Base-by-base conservation (phyloP, 2,797 vertebrate species). In the Mormyrops boulengeri region DNA sequence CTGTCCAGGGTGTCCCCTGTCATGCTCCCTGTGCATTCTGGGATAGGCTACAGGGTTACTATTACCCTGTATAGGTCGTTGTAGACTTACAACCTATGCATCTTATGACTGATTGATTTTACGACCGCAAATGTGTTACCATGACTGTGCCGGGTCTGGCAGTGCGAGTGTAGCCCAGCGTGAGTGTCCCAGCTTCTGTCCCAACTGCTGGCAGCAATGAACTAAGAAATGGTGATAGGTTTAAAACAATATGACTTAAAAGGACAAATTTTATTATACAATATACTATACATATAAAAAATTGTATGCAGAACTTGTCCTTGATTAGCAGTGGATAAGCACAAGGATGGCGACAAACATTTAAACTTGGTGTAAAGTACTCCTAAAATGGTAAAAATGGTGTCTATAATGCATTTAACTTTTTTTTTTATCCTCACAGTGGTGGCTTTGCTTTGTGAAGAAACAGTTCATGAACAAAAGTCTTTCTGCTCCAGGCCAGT, bases 401-500 rank as follows among this genome's bases (percentile, higher is more conserved):
- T 73, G 60, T 73, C 44, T 69, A 53, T 60, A 9, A 55, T 53
- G 50, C 49, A 26, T 41, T 49, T 66, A 87, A 44, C 8, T 77
- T 0, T 30, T 0, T 30, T 92, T 91, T 89, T 87, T 90, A 91
- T 73, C 89, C 66, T 94, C 92, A 19, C 94, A 99, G 98, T 99
- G 99, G 99, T 99, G 99, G 99, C 96, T 97, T 92, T 99, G 99
- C 94, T 99, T 99, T 92, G 98, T 98, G 95, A 99, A 99, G 96
- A 98, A 94, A 93, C 99, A 99, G 94, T 99, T 99, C 96, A 99
- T 99, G 98, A 99, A 99, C 96, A 99, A 99, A 95, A 99, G 98
- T 89, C 97, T 99, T 80, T 99, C 98, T 8, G 98, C 97, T 85
- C 99, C 99, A 12, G 98, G 98, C 60, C 98, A 99, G 93, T 99